A percentile compares a stretch with the other conserved stretches of the same genome.
Conservation (phyloP, 2,888 invertebrate species). For the Chrysolina oricalcia region DNA sequence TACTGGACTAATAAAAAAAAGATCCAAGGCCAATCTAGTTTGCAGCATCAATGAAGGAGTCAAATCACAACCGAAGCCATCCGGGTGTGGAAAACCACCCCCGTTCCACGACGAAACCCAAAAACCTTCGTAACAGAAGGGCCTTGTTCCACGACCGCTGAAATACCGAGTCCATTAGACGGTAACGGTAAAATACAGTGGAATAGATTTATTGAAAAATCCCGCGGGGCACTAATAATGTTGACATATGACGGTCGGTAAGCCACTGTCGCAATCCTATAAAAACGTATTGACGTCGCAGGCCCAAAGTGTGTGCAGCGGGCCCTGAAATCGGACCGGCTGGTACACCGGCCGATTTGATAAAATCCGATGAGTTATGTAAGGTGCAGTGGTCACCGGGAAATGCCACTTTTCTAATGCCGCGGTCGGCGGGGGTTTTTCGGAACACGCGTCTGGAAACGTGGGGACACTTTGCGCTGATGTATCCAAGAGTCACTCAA, state of each 20-base stretch:
- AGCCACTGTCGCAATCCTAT: constrained; percentile 40
- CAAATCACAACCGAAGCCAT: not conserved
- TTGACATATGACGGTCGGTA: constrained; percentile 60
- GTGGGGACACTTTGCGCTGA: too few species aligned
- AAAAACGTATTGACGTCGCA: constrained; percentile 55
- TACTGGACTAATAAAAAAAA: too few species aligned
- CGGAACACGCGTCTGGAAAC: not conserved
- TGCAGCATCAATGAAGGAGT: not conserved
- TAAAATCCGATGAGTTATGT: constrained; percentile 66
- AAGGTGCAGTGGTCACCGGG: constrained; percentile 45
- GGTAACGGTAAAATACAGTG: constrained; percentile 55
- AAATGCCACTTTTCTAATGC: not conserved
- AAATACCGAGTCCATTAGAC: constrained; percentile 32
- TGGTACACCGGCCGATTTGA: constrained; percentile 64
- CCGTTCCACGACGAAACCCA: not conserved
- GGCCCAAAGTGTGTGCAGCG: constrained; percentile 54
- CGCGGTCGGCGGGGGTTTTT: not conserved
- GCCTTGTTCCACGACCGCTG: constrained; percentile 8
- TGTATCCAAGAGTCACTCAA: too few species aligned
- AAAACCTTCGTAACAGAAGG: not conserved
- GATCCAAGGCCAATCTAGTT: too few species aligned
- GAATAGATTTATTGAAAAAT: constrained; percentile 63
- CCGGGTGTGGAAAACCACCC: not conserved
- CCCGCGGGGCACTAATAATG: constrained; percentile 60
- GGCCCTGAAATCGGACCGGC: constrained; percentile 63